Evolutionary conservation across 2,113 vertebrate genomes (phyloP).

Genomic region (Tragelaphus strepsiceros): DNA sequence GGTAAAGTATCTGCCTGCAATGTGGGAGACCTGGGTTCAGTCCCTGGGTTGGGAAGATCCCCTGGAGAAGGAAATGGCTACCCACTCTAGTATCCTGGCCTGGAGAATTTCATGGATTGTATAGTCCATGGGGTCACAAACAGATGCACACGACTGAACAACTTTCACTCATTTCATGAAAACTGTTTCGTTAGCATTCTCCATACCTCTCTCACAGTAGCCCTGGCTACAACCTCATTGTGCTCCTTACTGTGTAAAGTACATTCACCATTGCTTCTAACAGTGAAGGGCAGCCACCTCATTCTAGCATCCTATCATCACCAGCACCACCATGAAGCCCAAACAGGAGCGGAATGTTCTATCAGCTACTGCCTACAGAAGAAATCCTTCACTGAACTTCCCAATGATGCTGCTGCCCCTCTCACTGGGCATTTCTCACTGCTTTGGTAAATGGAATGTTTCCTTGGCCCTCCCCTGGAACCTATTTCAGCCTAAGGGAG

Average conservation of each 20-base stretch:
- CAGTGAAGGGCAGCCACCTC: neutral
- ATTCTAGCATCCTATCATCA: neutral
- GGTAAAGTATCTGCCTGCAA: fast-evolving
- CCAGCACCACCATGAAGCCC: too few species aligned
- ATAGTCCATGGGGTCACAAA: neutral
- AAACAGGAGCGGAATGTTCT: neutral
- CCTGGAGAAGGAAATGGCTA: neutral
- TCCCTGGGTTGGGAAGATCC: neutral
- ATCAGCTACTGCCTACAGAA: neutral
- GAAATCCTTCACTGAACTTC: neutral
- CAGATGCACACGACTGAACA: fast-evolving
- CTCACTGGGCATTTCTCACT: neutral
- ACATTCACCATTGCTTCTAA: neutral
- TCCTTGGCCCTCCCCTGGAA: neutral
- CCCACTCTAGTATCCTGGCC: neutral
- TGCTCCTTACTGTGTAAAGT: neutral
- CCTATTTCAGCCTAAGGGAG: neutral
- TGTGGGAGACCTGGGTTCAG: neutral
- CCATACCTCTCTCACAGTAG: neutral
- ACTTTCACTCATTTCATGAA: neutral
- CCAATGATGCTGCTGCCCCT: neutral
- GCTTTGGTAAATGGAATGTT: neutral
- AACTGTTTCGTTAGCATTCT: neutral
- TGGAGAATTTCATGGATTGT: neutral
- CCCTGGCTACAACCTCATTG: neutral